Evolutionary conservation across 1,140 invertebrate genomes (phyloP).

Genomic region (Rhopalosiphum padi): DNA sequence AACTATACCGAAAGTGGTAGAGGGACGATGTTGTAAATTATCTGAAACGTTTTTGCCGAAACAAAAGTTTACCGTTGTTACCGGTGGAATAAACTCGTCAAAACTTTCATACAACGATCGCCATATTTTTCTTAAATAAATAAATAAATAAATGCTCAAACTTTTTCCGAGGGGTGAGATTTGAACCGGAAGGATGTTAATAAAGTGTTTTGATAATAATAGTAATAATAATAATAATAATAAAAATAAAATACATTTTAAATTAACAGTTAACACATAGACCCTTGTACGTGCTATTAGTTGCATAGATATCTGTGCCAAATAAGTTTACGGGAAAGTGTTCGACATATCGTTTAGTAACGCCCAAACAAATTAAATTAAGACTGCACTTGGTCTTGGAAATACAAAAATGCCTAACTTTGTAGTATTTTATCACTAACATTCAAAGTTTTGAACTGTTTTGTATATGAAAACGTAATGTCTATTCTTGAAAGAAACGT

Average conservation of each 20-base stretch:
- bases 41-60: slow-evolving; percentile 48
- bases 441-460: not conserved
- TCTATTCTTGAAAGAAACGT: not conserved
- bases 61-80: slow-evolving; percentile 32
- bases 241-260: not conserved
- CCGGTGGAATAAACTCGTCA: slow-evolving; percentile 39
- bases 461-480: not conserved
- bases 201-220: slow-evolving; percentile 24
- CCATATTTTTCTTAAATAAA: slow-evolving; percentile 9
- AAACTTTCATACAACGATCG: slow-evolving; percentile 24
- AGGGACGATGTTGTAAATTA: slow-evolving; percentile 33
- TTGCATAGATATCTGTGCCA: not conserved
- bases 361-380: not conserved
- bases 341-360: not conserved
- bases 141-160: slow-evolving; percentile 28
- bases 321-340: not conserved
- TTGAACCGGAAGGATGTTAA: slow-evolving; percentile 37
- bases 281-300: not conserved
- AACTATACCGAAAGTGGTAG: not conserved
- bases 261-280: slow-evolving; percentile 10
- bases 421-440: not conserved
- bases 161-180: not conserved
- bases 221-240: not conserved
- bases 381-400: not conserved
- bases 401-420: not conserved